Base-by-base conservation (phyloP, 2,888 invertebrate genomes). In the Netelia melanura region DNA sequence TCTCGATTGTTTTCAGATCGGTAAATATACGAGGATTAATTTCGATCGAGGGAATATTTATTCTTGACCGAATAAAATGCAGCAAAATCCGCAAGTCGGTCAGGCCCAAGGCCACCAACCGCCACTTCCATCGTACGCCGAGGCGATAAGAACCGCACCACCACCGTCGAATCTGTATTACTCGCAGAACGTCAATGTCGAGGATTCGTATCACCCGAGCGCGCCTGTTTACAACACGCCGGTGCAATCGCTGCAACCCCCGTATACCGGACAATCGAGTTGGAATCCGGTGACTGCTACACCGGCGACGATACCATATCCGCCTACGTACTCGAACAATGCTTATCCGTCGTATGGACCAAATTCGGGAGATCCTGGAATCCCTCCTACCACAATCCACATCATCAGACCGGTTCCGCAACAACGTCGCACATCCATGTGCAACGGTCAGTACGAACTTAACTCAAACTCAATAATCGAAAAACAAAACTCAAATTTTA, bases 101-200 rank as follows among this genome's bases (percentile, higher is more conserved):
- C 30, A 1, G 9, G 64, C 72, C 30, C 52, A 79, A 52, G 75
- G 75, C 0, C 83, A 74, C 23, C 80, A 85, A 8, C 75, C 85
- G 9, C 65, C 68, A 9, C 81, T 86, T n/a, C 86, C 87, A 10
- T 83, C 84, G 23, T 86, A 87, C 75, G 85, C 85, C 5, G 86
- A 87, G 25, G 87, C 87, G 52, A 81, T 83, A 56, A 78, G 85
- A 30, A 65, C 77, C 11, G 70, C 74, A 9, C 72, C 80, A 8
- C 67, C 67, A 43, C 62, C 85, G 1, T 25, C 62, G 1, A 85
- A 82, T 23, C 56, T 70, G 30, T 68, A 61, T n/a, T 83, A 83
- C 14, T 14, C 21, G 9, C 56, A 65, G 17, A 52, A 44, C 21
- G 38, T 74, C 77, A 81, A 71, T 71, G 71, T 5, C 25, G 71